Conservation (phyloP, 2,797 vertebrate species). For the Hydrolagus colliei region DNA sequence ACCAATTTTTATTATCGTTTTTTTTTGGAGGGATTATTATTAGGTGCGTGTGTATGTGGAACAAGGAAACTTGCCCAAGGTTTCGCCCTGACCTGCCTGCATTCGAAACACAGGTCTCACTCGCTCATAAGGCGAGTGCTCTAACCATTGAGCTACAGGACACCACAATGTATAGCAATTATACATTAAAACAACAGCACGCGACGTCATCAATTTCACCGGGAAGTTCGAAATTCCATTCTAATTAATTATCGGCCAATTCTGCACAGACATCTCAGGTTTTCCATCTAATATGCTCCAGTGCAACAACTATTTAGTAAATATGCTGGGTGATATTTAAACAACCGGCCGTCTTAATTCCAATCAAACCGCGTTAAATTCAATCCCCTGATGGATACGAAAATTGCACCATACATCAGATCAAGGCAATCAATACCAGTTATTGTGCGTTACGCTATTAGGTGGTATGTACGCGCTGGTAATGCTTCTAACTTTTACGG, state of each 20-base stretch:
- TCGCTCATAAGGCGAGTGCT: no score
- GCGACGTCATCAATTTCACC: background rate
- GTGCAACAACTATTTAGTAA: background rate
- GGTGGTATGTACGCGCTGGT: background rate
- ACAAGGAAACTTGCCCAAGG: no score
- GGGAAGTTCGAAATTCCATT: background rate
- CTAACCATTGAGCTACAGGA: no score
- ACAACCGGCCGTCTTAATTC: background rate
- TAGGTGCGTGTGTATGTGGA: no score
- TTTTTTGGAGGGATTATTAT: no score
- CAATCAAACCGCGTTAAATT: background rate
- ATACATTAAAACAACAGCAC: background rate
- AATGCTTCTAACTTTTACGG: background rate
- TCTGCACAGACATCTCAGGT: background rate
- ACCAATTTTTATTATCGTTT: no score
- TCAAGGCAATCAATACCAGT: background rate
- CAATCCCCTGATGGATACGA: background rate
- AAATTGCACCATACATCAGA: background rate
- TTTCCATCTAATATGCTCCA: background rate
- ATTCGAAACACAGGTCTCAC: no score
- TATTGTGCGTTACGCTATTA: background rate
- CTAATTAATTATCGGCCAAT: background rate
- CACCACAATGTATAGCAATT: background rate
- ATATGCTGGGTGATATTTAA: background rate
- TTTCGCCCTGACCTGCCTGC: no score